Base-by-base conservation (phyloP, 2,113 vertebrate species). In the Ornithorhynchus anatinus region DNA sequence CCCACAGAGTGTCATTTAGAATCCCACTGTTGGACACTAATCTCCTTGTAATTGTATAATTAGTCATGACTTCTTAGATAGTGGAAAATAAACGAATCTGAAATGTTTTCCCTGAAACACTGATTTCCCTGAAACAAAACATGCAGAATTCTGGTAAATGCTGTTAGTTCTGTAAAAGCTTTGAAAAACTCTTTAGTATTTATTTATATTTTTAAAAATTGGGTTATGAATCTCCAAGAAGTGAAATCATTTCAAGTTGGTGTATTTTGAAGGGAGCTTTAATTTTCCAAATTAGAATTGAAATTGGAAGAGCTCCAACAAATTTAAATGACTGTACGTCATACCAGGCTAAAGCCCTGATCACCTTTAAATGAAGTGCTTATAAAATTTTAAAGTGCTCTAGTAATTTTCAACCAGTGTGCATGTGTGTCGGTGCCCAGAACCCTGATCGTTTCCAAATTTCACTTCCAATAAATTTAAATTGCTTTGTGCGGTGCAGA, bases 401-500 rank as follows among this genome's bases (percentile, higher is more conserved):
- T 79, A 79, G 61, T 84, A 76, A 84, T 91, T 84, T 88, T 84
- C 79, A 91, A 73, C 54, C 57, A 44, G 27, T 80, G n/a, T n/a
- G n/a, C n/a, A 68, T 67, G 44, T 82, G 68, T 61, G 84, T 59
- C 72, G 59, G 80, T 90, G 84, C 65, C 82, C 81, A 88, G 84
- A 89, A 84, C 72, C 3, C 58, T 76, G 79, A 84, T 81, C 35
- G 17, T 74, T 85, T 89, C 81, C 71, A 90, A 79, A 89, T 90
- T 91, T 88, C 25, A 20, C 67, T 91, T 88, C 69, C 88, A 91
- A 85, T 91, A 91, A 85, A 90, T 89, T 85, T 88, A 82, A 88
- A 92, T 90, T 85, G 85, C 80, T 87, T 87, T 89, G 72, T 90
- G 77, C 78, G 88, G 63, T 77, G 72, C 53, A 80, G 70, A 89